Evolutionary conservation across 2,888 invertebrate genomes (phyloP).

Genomic region (Crossocerus cetratus): DNA sequence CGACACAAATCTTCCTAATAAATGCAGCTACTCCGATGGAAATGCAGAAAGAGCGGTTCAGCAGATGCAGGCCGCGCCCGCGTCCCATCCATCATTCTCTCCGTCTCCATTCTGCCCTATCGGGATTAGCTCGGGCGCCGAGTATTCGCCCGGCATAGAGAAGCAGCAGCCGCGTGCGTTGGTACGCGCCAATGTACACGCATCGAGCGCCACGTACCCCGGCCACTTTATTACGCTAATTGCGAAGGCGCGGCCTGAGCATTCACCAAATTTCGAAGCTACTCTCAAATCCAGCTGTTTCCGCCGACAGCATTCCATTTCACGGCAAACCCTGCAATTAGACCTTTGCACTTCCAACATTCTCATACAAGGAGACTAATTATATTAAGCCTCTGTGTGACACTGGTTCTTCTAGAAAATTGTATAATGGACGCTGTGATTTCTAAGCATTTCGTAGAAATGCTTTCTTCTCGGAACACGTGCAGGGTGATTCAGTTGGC

Average conservation of each 20-base stretch:
- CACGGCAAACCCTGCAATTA: conserved; percentile 7
- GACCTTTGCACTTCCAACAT: background rate
- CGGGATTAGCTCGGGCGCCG: conserved; percentile 23
- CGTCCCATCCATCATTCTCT: conserved; percentile 40
- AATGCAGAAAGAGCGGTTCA: conserved; percentile 18
- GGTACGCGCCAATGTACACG: conserved; percentile 36
- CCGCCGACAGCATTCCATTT: background rate
- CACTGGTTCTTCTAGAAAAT: too few relatives aligned
- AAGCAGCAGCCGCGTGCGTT: background rate
- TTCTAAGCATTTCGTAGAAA: too few relatives aligned
- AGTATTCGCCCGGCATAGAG: background rate
- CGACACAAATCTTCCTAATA: conserved; percentile 48
- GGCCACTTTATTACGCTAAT: conserved; percentile 55
- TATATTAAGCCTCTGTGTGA: background rate
- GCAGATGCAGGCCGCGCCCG: conserved; percentile 11
- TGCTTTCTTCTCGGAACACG: too few relatives aligned
- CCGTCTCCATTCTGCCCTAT: conserved; percentile 29
- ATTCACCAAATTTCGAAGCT: conserved; percentile 53
- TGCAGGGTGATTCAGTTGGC: too few relatives aligned
- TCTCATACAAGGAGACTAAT: background rate
- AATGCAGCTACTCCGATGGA: conserved; percentile 32
- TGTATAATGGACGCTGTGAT: too few relatives aligned
- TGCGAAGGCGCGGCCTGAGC: conserved; percentile 34
- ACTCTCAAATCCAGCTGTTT: conserved; percentile 5
- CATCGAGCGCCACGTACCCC: conserved; percentile 19